Conservation (phyloP, 1,140 invertebrate genomes). For the Ridgeia piscesae region DNA sequence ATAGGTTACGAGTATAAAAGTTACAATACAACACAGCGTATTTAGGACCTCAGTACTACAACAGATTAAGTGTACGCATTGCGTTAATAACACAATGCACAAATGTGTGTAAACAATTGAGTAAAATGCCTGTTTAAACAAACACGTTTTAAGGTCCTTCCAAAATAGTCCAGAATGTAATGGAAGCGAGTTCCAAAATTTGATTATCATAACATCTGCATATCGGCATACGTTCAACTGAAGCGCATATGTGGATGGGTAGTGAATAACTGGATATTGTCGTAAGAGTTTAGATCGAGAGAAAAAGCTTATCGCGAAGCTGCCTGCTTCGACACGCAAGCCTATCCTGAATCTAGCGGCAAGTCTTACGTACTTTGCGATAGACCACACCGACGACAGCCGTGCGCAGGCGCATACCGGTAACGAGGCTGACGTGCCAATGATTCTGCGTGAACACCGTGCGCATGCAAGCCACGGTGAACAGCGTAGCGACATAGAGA, state of each 20-base stretch:
- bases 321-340: no score
- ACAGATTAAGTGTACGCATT: no score
- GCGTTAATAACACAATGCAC: no score
- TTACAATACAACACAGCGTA: no score
- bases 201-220: background rate
- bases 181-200: no score
- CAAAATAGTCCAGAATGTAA: no score
- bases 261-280: background rate
- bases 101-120: no score
- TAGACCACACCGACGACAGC: conserved; percentile 25
- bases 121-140: no score
- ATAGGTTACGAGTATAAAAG: no score
- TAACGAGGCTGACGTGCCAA: conserved; percentile 30
- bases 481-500: conserved; percentile 74
- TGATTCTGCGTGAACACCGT: conserved; percentile 74
- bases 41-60: no score
- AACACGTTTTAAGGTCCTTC: no score
- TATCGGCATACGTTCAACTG: background rate
- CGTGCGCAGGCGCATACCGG: conserved; percentile 26
- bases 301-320: no score
- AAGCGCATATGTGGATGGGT: background rate
- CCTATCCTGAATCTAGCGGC: background rate
- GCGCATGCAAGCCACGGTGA: conserved; percentile 79
- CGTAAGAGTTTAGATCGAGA: background rate
- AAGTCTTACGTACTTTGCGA: conserved; percentile 18